phyloP scores from a whole-genome alignment of 2,797 vertebrate genomes.

The Parauchenoglanis ngamensis region DNA sequence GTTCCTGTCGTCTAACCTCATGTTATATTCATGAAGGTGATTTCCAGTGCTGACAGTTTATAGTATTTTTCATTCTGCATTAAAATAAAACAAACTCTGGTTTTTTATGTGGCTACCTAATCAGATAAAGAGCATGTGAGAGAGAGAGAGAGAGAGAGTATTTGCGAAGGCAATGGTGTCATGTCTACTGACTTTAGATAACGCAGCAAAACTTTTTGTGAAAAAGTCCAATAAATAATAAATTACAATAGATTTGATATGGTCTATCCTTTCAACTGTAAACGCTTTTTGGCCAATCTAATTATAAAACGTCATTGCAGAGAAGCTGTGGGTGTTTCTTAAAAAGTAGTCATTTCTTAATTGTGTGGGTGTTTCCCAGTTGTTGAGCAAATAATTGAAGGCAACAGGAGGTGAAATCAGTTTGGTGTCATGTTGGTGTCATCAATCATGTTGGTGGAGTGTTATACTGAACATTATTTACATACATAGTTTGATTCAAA shows the following conservation, averaged over 20 bases:
- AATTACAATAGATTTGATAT: background rate
- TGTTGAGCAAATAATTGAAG: background rate
- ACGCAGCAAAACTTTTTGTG: background rate
- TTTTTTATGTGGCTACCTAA: constrained; percentile 42
- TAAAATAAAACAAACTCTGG: constrained; percentile 34
- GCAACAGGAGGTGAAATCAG: background rate
- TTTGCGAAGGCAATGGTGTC: background rate
- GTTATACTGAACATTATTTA: background rate
- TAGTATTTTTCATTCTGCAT: constrained; percentile 39
- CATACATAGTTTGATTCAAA: background rate
- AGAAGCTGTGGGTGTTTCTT: constrained; percentile 6
- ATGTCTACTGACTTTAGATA: background rate
- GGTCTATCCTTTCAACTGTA: background rate
- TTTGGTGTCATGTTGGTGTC: background rate
- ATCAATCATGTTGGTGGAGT: background rate
- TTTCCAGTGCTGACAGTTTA: constrained; percentile 56
- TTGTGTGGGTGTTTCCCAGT: constrained; percentile 3
- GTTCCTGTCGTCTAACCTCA: constrained; percentile 64
- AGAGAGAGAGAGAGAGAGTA: background rate
- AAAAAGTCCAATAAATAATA: background rate
- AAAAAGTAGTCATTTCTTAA: constrained; percentile 12
- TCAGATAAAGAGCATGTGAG: background rate
- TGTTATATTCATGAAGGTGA: constrained; percentile 61
- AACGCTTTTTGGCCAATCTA: background rate
- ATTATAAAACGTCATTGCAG: background rate